Percentiles rank a stretch among this genome's conserved stretches.
phyloP scores from a whole-genome alignment of 2,888 invertebrate genomes.

The Troides oblongomaculatus region DNA sequence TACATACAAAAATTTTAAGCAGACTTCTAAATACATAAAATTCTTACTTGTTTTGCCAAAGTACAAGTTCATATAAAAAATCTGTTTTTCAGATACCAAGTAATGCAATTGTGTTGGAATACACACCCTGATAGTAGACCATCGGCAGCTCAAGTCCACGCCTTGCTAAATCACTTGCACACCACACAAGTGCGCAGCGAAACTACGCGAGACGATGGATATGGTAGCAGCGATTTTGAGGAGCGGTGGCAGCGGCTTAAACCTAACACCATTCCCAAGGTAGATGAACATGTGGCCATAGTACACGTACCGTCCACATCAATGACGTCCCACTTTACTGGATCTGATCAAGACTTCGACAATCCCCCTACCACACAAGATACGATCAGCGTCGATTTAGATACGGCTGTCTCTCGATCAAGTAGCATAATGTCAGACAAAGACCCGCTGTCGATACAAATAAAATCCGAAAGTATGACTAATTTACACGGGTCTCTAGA shows the following conservation, averaged over 20 bases:
- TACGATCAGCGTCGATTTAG: constrained; percentile 60
- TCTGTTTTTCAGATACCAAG: constrained; percentile 77
- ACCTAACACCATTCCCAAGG: constrained; percentile 81
- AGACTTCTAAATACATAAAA: no score
- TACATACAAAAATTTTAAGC: no score
- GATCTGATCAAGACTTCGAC: constrained; percentile 57
- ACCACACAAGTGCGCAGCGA: constrained; percentile 50
- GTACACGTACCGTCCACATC: constrained; percentile 68
- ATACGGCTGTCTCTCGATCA: constrained; percentile 64
- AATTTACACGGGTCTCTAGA: constrained; percentile 87
- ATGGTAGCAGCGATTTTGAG: constrained; percentile 81
- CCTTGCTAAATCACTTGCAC: constrained; percentile 67
- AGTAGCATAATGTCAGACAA: constrained; percentile 71
- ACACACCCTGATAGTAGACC: constrained; percentile 52
- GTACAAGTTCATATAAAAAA: not conserved
- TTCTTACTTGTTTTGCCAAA: no score
- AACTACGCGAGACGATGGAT: constrained; percentile 45
- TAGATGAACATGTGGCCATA: constrained; percentile 76
- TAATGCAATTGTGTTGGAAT: constrained; percentile 87
- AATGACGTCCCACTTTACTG: constrained; percentile 55
- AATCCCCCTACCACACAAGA: constrained; percentile 50
- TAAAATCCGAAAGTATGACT: constrained; percentile 78
- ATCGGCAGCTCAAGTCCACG: constrained; percentile 61
- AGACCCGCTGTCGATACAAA: constrained; percentile 62
- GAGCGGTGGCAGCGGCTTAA: constrained; percentile 86